These are phyloP conservation scores for Bombus fervidus DNA, from an alignment of 1,140 invertebrate genomes.

Conservation along the genomic window DNA sequence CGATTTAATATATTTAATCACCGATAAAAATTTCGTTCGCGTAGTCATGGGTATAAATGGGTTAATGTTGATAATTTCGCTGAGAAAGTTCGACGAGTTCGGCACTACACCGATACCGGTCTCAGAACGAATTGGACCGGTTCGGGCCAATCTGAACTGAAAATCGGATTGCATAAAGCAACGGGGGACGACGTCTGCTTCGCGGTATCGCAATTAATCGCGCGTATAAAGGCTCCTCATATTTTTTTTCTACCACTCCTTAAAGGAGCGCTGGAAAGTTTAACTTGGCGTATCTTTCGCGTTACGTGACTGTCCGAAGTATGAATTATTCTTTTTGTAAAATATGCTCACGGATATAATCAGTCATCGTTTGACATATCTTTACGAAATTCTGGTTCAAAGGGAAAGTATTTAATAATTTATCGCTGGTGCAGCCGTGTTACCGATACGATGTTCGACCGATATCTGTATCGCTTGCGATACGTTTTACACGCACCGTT, in stretches of 20 bases:
- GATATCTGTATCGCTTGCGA: too few species aligned
- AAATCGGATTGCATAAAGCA: constrained; percentile 58
- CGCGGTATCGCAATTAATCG: constrained; percentile 52
- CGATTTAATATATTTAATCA: constrained; percentile 6
- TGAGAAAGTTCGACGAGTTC: constrained; percentile 58
- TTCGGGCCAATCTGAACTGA: constrained; percentile 43
- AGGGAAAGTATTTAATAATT: too few species aligned
- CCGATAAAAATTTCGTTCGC: constrained; percentile 4
- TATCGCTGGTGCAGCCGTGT: too few species aligned
- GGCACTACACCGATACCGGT: constrained; percentile 47
- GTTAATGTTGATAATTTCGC: constrained; percentile 47
- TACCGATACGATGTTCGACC: too few species aligned
- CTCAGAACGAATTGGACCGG: constrained; percentile 56
- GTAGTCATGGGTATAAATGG: constrained; percentile 25
- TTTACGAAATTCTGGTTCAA: background rate
- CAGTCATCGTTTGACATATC: background rate
- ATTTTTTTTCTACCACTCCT: constrained; percentile 36
- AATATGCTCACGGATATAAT: too few species aligned
- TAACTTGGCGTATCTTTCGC: constrained; percentile 4
- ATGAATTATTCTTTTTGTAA: background rate
- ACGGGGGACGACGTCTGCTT: constrained; percentile 44
- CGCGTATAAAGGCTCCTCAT: background rate
- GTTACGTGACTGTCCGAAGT: background rate
- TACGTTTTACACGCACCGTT: too few species aligned
- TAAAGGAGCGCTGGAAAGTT: background rate